Conservation (phyloP, 92 coral and sea anemone species). For the Epizoanthus rinbou region DNA sequence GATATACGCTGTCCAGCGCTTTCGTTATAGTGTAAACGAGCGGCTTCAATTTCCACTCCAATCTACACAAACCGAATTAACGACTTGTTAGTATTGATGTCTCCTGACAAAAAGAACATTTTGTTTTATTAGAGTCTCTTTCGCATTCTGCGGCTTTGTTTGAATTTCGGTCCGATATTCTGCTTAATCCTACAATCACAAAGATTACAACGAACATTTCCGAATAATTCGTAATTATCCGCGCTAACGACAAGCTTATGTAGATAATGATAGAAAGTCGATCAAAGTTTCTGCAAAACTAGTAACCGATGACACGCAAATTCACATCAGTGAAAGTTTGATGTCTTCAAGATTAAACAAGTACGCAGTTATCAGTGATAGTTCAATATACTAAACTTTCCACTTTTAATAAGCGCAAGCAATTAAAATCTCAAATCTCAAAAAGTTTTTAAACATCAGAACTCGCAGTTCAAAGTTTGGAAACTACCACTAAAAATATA, state of each 20-base stretch:
- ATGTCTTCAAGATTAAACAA: constrained; percentile 21
- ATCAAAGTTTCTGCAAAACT: constrained; percentile 4
- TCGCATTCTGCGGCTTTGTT: background rate
- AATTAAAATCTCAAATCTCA: constrained; percentile 24
- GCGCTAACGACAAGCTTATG: constrained; percentile 24
- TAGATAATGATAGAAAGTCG: constrained; percentile 10
- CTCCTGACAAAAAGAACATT: constrained; percentile 3
- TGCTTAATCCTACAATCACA: background rate
- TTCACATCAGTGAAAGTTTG: constrained; percentile 21
- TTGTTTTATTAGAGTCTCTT: background rate
- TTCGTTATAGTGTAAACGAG: background rate
- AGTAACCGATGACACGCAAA: constrained; percentile 12
- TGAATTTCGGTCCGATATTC: constrained; percentile 22
- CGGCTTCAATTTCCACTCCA: background rate
- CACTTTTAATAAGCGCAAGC: constrained; percentile 22
- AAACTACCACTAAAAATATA: no score
- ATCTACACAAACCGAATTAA: background rate
- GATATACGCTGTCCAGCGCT: background rate
- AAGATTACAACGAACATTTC: constrained; percentile 7
- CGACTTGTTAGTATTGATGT: background rate
- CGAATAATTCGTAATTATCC: constrained; percentile 20
- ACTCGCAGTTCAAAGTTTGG: background rate
- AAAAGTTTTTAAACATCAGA: background rate
- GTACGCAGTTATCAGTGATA: background rate
- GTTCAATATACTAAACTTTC: constrained; percentile 23